A percentile compares a stretch with the other conserved stretches of the same genome.
These are phyloP conservation scores for Tineola bisselliella DNA, from an alignment of 2,888 invertebrate genomes.

Conservation along the genomic window DNA sequence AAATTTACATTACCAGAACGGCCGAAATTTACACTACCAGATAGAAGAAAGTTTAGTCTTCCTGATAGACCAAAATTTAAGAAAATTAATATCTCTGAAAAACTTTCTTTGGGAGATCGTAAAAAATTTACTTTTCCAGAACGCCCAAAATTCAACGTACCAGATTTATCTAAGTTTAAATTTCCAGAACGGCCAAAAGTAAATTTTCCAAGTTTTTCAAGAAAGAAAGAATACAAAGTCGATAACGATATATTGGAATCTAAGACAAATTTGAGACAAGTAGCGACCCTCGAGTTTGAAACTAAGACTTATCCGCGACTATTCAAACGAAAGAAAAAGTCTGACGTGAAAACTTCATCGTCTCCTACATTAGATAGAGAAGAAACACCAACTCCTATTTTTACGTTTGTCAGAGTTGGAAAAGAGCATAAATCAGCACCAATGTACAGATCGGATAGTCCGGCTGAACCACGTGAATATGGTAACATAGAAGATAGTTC, in stretches of 20 bases:
- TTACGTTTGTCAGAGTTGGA: conserved; percentile 73
- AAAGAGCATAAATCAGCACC: conserved; percentile 60
- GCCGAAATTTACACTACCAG: conserved; percentile 67
- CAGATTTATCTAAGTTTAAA: conserved; percentile 66
- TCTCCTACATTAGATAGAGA: conserved; percentile 62
- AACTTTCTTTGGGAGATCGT: conserved; percentile 64
- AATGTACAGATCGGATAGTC: conserved; percentile 48
- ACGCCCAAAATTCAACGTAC: conserved; percentile 61
- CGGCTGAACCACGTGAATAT: conserved; percentile 53
- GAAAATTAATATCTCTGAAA: conserved; percentile 59
- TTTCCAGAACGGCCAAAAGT: conserved; percentile 71
- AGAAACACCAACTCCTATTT: conserved; percentile 70
- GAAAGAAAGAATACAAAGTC: conserved; percentile 54
- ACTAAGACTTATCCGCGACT: conserved; percentile 83
- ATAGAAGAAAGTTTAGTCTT: conserved; percentile 72
- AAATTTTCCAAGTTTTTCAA: conserved; percentile 70
- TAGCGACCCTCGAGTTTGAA: conserved; percentile 74
- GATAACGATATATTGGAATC: conserved; percentile 46
- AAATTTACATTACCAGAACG: conserved; percentile 66
- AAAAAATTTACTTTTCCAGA: conserved; percentile 73
- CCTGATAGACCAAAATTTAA: conserved; percentile 69
- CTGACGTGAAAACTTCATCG: conserved; percentile 59
- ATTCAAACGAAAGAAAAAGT: conserved; percentile 61
- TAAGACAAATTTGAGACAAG: conserved; percentile 43
- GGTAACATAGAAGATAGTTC: conserved; percentile 55